phyloP scores from a whole-genome alignment of 2,888 invertebrate genomes.

The Drosophila borborema region DNA sequence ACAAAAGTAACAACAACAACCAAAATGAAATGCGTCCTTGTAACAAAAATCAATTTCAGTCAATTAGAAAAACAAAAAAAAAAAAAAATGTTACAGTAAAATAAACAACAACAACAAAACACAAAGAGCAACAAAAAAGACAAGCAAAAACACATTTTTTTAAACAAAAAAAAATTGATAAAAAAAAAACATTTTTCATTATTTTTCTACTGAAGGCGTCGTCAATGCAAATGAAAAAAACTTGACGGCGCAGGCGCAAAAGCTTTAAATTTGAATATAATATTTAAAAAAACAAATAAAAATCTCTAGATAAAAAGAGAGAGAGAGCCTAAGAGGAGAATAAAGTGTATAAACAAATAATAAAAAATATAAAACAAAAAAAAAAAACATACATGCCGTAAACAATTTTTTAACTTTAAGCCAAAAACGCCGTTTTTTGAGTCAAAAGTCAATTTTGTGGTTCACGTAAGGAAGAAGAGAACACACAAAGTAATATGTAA shows the following conservation, averaged over 20 bases:
- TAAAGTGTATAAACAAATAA: conserved; percentile 53
- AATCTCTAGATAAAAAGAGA: conserved; percentile 38
- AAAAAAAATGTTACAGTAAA: conserved; percentile 58
- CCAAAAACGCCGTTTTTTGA: conserved; percentile 61
- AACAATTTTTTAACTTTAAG: conserved; percentile 74
- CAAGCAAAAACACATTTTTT: conserved; percentile 50
- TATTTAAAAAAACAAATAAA: conserved; percentile 43
- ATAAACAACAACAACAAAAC: conserved; percentile 52
- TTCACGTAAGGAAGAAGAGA: conserved; percentile 27
- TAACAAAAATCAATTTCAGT: conserved; percentile 84
- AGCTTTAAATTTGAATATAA: conserved; percentile 79
- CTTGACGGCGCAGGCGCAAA: conserved; percentile 74
- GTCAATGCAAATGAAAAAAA: conserved; percentile 35
- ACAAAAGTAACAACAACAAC: conserved; percentile 48
- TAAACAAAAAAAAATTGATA: conserved; percentile 37
- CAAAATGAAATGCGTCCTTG: conserved; percentile 79
- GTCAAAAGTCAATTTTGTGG: conserved; percentile 76
- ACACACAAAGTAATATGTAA: conserved; percentile 43
- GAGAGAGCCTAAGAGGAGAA: conserved; percentile 23
- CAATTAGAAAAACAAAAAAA: conserved; percentile 73
- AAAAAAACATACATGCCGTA: conserved; percentile 49
- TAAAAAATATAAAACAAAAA: conserved; percentile 31
- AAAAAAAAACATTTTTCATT: conserved; percentile 65
- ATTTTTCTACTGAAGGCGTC: conserved; percentile 76
- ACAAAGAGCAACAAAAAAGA: conserved; percentile 63